Percentiles rank a stretch among this genome's conserved stretches.
Conservation (phyloP, 2,888 invertebrate species). For the Cylloceria caligata region DNA sequence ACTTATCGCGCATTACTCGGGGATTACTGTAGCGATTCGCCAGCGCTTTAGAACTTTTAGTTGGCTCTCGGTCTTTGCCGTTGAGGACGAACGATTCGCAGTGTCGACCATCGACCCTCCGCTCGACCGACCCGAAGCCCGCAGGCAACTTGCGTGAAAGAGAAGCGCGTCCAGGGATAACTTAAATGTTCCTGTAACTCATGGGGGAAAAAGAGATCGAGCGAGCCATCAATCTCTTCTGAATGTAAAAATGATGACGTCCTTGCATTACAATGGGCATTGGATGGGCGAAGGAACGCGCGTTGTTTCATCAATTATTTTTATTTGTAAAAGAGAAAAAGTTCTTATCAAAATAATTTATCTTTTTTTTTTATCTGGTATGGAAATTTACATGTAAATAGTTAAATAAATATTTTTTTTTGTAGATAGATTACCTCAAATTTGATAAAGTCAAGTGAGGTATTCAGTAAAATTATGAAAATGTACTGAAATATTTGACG, state of each 20-base stretch:
- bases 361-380: too few species aligned
- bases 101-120: conserved; percentile 20
- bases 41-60: conserved; percentile 69
- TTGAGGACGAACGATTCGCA: not conserved
- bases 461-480: too few species aligned
- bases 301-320: conserved; percentile 1
- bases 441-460: not conserved
- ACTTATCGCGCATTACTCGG: conserved; percentile 80
- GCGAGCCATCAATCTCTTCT: conserved; percentile 20
- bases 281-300: not conserved
- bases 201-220: conserved; percentile 14
- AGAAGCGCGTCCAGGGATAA: conserved; percentile 43
- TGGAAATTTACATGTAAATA: not conserved
- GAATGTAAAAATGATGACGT: conserved; percentile 22
- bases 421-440: too few species aligned
- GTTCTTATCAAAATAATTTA: not conserved
- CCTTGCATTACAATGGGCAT: not conserved
- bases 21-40: conserved; percentile 76
- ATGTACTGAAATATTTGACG: not conserved
- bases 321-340: not conserved
- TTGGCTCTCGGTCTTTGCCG: conserved; percentile 62
- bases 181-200: conserved; percentile 17
- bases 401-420: not conserved
- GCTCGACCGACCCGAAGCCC: not conserved
- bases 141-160: conserved; percentile 19